Percentiles rank a stretch among this genome's conserved stretches.
phyloP scores from a whole-genome alignment of 2,797 vertebrate species.

The Dryobates pubescens region DNA sequence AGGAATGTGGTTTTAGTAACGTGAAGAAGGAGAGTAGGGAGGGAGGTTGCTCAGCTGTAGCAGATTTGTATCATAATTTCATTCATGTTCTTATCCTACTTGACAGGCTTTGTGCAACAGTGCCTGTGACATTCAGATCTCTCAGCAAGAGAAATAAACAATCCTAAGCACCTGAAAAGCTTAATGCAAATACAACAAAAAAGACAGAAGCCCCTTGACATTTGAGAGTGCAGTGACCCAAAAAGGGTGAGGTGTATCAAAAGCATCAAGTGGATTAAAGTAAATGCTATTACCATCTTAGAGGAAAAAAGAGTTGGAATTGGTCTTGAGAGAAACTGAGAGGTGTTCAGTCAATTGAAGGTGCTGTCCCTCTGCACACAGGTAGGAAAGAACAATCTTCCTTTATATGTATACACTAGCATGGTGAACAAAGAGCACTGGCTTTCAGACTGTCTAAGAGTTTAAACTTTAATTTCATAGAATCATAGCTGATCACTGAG shows the following conservation, averaged over 20 bases:
- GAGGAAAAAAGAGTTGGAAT: not conserved
- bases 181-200: constrained; percentile 27
- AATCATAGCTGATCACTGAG: not conserved
- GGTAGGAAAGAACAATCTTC: not conserved
- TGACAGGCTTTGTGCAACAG: constrained; percentile 30
- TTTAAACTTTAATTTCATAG: not conserved
- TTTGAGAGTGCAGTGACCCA: not conserved
- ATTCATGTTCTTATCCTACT: constrained; percentile 19
- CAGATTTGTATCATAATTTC: constrained; percentile 35
- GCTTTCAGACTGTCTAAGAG: not conserved
- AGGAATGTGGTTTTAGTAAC: not conserved
- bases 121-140: constrained; percentile 8
- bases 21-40: not conserved
- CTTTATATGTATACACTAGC: not conserved
- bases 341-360: not conserved
- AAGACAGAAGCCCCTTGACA: not conserved
- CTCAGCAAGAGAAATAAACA: constrained; percentile 44
- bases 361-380: not conserved
- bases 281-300: not conserved
- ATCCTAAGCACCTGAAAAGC: constrained; percentile 26
- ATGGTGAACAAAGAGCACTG: not conserved
- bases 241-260: not conserved
- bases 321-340: not conserved
- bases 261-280: not conserved
- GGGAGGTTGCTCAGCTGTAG: not conserved